A percentile compares a stretch with the other conserved stretches of the same genome.
Conservation (phyloP, 2,797 vertebrate species). For the Protonibea diacanthus region DNA sequence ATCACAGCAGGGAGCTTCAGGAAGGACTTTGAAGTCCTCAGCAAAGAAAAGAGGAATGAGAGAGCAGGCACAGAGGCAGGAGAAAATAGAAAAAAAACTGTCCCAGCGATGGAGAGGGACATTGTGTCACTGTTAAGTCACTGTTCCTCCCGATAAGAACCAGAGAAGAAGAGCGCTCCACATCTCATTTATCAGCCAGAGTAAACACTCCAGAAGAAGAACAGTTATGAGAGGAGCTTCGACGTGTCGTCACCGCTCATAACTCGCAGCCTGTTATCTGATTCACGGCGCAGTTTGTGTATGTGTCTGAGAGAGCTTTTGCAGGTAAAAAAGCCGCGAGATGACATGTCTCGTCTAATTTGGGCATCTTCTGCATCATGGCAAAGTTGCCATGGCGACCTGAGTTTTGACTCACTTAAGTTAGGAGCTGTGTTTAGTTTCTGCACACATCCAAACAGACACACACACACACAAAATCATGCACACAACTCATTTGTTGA, state of each 20-base stretch:
- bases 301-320: not conserved
- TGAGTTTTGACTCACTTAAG: conserved; percentile 18
- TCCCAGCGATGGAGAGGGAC: conserved; percentile 13
- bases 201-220: conserved; percentile 54
- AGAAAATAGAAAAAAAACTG: conserved; percentile 1
- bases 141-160: conserved; percentile 41
- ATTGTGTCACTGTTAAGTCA: conserved; percentile 35
- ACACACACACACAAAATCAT: not conserved
- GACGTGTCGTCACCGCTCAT: conserved; percentile 18
- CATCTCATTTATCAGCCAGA: conserved; percentile 46
- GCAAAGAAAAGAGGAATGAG: conserved; percentile 23
- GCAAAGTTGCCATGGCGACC: conserved; percentile 67
- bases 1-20: conserved; percentile 23
- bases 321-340: conserved; percentile 32
- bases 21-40: conserved; percentile 13
- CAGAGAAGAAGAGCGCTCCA: conserved; percentile 52
- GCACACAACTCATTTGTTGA: not conserved
- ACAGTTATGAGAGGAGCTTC: conserved; percentile 24
- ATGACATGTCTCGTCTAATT: conserved; percentile 64
- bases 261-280: conserved; percentile 38
- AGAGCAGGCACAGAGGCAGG: not conserved
- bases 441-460: conserved; percentile 3
- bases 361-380: conserved; percentile 62
- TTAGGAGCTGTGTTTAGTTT: conserved; percentile 30
- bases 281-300: conserved; percentile 3